Evolutionary conservation across 2,113 vertebrate species (phyloP).

Genomic region (Cathartes aura): DNA sequence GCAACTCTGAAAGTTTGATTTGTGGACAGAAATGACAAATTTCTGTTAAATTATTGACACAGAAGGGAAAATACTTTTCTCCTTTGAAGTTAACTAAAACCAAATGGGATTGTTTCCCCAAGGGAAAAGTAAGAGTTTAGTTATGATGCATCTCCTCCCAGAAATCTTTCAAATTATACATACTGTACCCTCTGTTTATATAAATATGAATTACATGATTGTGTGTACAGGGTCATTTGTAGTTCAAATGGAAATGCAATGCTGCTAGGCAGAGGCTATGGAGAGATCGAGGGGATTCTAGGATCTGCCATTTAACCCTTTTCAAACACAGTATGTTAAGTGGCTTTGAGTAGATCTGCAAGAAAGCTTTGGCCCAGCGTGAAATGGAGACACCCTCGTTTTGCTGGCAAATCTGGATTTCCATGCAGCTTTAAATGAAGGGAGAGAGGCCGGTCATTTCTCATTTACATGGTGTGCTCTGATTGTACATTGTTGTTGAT

Average conservation of each 20-base stretch:
- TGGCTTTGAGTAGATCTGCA: background rate
- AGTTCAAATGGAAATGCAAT: conserved; percentile 75
- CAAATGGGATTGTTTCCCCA: conserved; percentile 75
- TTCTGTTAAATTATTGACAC: conserved; percentile 75
- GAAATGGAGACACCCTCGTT: background rate
- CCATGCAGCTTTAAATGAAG: background rate
- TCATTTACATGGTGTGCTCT: background rate
- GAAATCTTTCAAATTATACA: conserved; percentile 78
- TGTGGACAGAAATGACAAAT: conserved; percentile 78
- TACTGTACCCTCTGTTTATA: conserved; percentile 78
- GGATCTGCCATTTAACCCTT: conserved; percentile 56
- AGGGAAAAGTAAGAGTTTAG: conserved; percentile 72
- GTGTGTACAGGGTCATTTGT: conserved; percentile 70
- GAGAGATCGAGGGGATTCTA: background rate
- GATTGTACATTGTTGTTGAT: background rate
- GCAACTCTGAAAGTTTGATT: conserved; percentile 52
- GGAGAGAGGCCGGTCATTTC: background rate
- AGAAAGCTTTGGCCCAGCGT: background rate
- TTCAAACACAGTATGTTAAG: background rate
- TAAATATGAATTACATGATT: conserved; percentile 80
- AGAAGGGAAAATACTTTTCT: conserved; percentile 74
- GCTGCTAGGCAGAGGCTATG: conserved; percentile 34
- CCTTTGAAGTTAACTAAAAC: conserved; percentile 74
- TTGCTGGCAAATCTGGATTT: background rate
- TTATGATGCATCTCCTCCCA: conserved; percentile 74